Evolutionary conservation across 2,888 invertebrate species (phyloP), one percentile per base, ranked within the genome.

Genomic region (Phania funesta): DNA sequence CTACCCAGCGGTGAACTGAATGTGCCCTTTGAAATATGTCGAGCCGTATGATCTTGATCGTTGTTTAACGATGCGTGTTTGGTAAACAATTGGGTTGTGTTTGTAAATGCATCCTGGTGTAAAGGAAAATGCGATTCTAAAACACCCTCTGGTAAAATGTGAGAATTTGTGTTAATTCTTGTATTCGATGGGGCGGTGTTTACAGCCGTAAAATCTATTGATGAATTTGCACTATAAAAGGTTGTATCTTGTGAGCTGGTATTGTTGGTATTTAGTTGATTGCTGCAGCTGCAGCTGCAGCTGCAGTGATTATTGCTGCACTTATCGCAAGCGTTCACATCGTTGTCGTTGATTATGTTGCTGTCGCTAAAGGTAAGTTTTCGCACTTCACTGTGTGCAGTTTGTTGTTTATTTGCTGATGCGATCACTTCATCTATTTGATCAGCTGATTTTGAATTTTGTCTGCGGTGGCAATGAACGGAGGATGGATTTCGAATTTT

Each of bases 401-500:
- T 90, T 41, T 38, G 74, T 65, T 88, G 80, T 89, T 89, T 83
- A 22, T 64, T 56, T 32, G 8, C 38, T 35, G 41, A 56, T 71
- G 70, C 9, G 38, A 73, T 8, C 26, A 92, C 92, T 16, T 92
- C 93, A 2, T 93, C 93, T 76, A 93, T 90, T 83, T 93, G 93
- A 86, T 93, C 93, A 1, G 92, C 93, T 0, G 93, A 93, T 86
- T 92, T 93, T 78, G 92, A 93, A 73, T 91, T 90, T 82, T 84
- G 84, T 67, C 85, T 85, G 9, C 85, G 84, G 46, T 85, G 85
- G 18, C 80, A 44, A 3, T 65, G 24, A 32, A 54, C 35, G 0
- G 73, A 38, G 8, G 50, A 50, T 4, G 54, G 22, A 50, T 70
- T 64, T 44, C 41, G 3, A 5, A 54, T 16, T 56, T 67, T 52